phyloP scores from a whole-genome alignment of 2,113 vertebrate species.

The Lepidothrix coronata region DNA sequence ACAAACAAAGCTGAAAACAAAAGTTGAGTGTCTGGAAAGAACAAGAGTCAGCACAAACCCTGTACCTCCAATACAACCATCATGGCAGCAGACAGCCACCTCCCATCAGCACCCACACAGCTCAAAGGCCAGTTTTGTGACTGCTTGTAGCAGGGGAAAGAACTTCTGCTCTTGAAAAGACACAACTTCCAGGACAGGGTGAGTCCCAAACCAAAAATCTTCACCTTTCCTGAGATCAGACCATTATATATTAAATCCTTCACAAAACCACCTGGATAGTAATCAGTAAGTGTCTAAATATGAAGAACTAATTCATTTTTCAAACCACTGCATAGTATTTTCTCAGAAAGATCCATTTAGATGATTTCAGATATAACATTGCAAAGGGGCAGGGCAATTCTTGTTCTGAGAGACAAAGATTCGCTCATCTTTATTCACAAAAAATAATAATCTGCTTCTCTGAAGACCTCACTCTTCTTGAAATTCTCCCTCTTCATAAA shows the following conservation, averaged over 20 bases:
- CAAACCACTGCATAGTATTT: neutral
- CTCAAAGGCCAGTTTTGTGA: neutral
- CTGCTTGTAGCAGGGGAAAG: neutral
- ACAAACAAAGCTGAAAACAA: neutral
- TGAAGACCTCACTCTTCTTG: neutral
- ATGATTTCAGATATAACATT: neutral
- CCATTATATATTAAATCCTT: neutral
- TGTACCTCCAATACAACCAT: neutral
- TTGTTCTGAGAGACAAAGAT: neutral
- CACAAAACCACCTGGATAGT: neutral
- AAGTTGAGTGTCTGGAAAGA: neutral
- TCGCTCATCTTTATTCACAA: neutral
- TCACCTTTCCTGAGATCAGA: neutral
- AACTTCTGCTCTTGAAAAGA: neutral
- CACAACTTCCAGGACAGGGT: neutral
- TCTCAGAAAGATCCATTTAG: neutral
- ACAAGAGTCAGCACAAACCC: neutral
- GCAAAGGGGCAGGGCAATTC: neutral
- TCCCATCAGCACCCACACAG: neutral
- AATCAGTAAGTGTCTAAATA: neutral
- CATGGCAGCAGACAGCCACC: neutral
- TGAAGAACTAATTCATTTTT: neutral
- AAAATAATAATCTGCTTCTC: neutral
- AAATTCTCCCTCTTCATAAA: neutral
- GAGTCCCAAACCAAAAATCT: neutral